Percentiles rank a stretch among this genome's conserved stretches.
These are phyloP conservation scores for Pitta sordida DNA, from an alignment of 2,113 vertebrate genomes.

Conservation along the genomic window DNA sequence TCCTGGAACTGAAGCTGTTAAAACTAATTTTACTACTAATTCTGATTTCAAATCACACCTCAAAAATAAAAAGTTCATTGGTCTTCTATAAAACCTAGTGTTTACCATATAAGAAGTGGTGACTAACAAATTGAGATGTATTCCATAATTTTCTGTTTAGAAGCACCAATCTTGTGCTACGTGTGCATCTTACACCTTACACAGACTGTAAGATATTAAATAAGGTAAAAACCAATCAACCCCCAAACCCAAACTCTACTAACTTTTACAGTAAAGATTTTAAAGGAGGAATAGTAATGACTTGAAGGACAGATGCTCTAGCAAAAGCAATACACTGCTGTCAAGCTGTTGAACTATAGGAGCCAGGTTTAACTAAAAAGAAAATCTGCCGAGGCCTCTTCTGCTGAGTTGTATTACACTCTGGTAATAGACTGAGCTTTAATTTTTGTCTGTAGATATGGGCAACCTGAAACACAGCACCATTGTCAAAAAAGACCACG, in stretches of 20 bases:
- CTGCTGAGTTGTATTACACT: conserved; percentile 30
- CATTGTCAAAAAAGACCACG: conserved; percentile 37
- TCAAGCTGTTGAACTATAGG: conserved; percentile 39
- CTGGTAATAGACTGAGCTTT: conserved; percentile 66
- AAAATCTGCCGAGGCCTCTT: conserved; percentile 34
- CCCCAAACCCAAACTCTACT: not conserved
- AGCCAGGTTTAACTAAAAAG: conserved; percentile 59
- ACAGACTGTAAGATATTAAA: not conserved
- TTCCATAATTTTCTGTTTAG: not conserved
- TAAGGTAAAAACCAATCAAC: not conserved
- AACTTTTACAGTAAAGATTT: not conserved
- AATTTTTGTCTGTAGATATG: conserved; percentile 61
- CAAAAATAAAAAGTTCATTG: not conserved
- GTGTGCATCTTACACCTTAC: not conserved
- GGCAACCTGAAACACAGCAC: conserved; percentile 64
- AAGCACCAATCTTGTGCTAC: not conserved
- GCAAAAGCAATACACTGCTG: not conserved
- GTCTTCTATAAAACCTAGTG: not conserved
- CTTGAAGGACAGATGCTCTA: not conserved
- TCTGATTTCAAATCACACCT: not conserved
- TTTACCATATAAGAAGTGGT: not conserved
- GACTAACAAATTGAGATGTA: not conserved
- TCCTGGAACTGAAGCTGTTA: not conserved
- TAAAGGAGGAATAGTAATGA: not conserved
- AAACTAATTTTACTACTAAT: not conserved